Base-by-base conservation (phyloP, 1,140 invertebrate species). In the Tetragnatha versicolor region DNA sequence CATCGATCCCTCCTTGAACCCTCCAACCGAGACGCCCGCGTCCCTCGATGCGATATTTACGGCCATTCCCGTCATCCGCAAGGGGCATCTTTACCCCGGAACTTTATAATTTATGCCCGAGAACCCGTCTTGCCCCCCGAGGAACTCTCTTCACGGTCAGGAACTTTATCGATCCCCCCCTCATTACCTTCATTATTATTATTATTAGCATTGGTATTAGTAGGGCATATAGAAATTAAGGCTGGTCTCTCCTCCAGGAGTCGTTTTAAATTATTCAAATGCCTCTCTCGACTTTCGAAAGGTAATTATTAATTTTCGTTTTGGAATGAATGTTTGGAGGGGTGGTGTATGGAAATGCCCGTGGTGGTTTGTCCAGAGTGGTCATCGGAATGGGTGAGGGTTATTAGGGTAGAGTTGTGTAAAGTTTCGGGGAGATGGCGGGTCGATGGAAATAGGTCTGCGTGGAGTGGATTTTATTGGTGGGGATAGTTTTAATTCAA, bases 301-400 rank as follows among this genome's bases (percentile, higher is more conserved):
- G 55, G 35, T 58, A 58, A 58, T 58, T 58, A 58, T 58, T 58
- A 58, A 58, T 58, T 58, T 58, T 58, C 55, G 55, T 58, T 58
- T 58, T n/a, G n/a, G n/a, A n/a, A n/a, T n/a, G n/a, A n/a, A n/a
- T n/a, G n/a, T n/a, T n/a, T n/a, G n/a, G n/a, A n/a, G n/a, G n/a
- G n/a, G n/a, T n/a, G n/a, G n/a, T n/a, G n/a, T n/a, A n/a, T n/a
- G n/a, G n/a, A n/a, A n/a, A n/a, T n/a, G n/a, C n/a, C n/a, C n/a
- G n/a, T n/a, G n/a, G n/a, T n/a, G n/a, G n/a, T n/a, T n/a, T n/a
- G n/a, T n/a, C n/a, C n/a, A n/a, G n/a, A n/a, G n/a, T n/a, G n/a
- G n/a, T n/a, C n/a, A n/a, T n/a, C n/a, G n/a, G n/a, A n/a, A n/a
- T n/a, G n/a, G n/a, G n/a, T n/a, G n/a, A n/a, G n/a, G n/a, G n/a